Base-by-base conservation (phyloP, 2,888 invertebrate genomes). In the Vanessa cardui region DNA sequence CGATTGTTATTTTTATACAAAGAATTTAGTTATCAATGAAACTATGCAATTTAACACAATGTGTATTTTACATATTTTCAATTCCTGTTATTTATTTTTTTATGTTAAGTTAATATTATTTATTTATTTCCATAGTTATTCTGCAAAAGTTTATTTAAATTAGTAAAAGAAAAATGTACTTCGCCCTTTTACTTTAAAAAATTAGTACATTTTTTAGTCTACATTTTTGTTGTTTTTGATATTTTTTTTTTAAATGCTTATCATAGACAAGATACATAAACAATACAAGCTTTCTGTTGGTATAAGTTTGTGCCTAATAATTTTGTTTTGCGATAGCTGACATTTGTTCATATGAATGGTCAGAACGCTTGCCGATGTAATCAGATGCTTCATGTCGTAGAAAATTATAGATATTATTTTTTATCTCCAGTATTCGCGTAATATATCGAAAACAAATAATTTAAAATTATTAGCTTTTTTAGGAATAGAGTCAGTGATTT, bases 311-410 rank as follows among this genome's bases (percentile, higher is more conserved):
- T 61, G 64, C 70, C 66, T 67, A 45, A 45, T 20, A 33, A 58
- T 59, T 70, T 62, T 70, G 58, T 70, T 66, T 70, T 70, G 70
- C 70, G 67, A 61, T 70, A 62, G 70, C 20, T 50, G 15, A 26
- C 52, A 52, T 7, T 50, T 50, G 20, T 31, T 31, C n/a, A 26
- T 54, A 31, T 54, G 52, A 54, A 54, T 54, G 52, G 15, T 54
- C 52, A 44, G 44, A 20, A 54, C 12, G 60, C 63, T 64, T 70
- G 58, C 64, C 49, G 33, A n/a, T 64, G 58, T 44, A 26, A 20
- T 60, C 61, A 44, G 31, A 64, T 52, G 71, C 62, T 68, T 54
- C 21, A 16, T 66, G 63, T 71, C 33, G 39, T 69, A 70, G 68
- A 67, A 18, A 16, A 44, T 18, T 58, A 44, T 56, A 59, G 21